A percentile compares a stretch with the other conserved stretches of the same genome.
Conservation (phyloP, 2,797 vertebrate genomes). For the Neosilurus hyrtlii region DNA sequence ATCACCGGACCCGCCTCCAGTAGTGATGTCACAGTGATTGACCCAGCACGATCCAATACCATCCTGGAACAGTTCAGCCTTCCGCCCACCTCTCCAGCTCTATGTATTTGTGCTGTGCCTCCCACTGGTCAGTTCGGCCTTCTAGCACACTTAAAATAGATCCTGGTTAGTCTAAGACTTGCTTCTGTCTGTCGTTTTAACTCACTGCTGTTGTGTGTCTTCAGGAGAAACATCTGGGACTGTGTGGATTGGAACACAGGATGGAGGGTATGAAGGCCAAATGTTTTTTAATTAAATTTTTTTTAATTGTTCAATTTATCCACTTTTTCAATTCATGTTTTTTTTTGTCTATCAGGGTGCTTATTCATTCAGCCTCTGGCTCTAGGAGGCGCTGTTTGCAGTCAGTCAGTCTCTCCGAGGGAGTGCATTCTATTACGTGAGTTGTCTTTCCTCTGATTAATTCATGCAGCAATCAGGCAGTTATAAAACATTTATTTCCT, state of each 20-base stretch:
- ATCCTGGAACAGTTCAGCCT: conserved; percentile 82
- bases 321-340: background rate
- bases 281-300: conserved; percentile 7
- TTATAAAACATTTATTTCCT: conserved; percentile 24
- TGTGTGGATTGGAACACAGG: conserved; percentile 86
- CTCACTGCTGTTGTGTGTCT: conserved; percentile 3
- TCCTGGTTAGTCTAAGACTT: background rate
- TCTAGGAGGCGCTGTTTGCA: conserved; percentile 71
- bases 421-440: conserved; percentile 80
- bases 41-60: conserved; percentile 79
- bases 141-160: conserved; percentile 9
- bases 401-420: conserved; percentile 74
- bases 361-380: conserved; percentile 71
- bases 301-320: background rate
- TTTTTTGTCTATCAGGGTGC: conserved; percentile 64
- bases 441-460: conserved; percentile 44
- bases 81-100: conserved; percentile 73
- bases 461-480: background rate
- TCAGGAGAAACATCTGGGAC: conserved; percentile 72
- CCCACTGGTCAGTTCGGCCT: conserved; percentile 71
- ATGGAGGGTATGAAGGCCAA: conserved; percentile 75
- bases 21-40: conserved; percentile 81
- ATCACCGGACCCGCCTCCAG: conserved; percentile 79
- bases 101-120: conserved; percentile 77
- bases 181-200: background rate